Evolutionary conservation across 2,888 invertebrate species (phyloP), one percentile per base, ranked within the genome.

Genomic region (Platycheirus albimanus): DNA sequence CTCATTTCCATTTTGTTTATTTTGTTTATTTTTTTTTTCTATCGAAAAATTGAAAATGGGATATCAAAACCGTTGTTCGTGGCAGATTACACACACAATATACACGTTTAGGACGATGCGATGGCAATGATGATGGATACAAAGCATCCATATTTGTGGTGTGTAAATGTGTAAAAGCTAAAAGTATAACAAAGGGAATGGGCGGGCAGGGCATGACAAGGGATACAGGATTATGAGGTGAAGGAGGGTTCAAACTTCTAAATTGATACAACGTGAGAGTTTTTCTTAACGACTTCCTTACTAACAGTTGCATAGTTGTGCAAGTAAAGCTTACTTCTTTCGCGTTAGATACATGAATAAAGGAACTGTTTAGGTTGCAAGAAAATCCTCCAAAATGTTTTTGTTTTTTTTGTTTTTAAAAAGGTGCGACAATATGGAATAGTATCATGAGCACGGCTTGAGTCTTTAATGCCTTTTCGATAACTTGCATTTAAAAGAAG

Each of bases 261-360:
- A 83, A 83, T 77, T 83, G 77, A 72, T 77, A 71, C 77, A 83
- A 83, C 81, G 81, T 83, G 81, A 83, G 77, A 69, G 43, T 67
- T 83, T 83, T 81, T 69, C 43, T 43, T 49, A 64, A 67, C 51
- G 51, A 69, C 30, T 64, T 11, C 17, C 41, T 28, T 51, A 15
- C 41, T 30, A 15, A 66, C 15, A 58, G 49, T 49, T 77, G 33
- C 63, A 70, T 64, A 52, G 38, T 38, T 10, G 54, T 36, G 2
- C n/a, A 24, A 56, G 20, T 54, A 11, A 7, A 1, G n/a, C 8
- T n/a, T 19, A 36, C 20, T 19, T 54, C 54, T 54, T 13, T 33
- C 10, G 11, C 1, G 2, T 3, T 1, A n/a, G n/a, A n/a, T n/a
- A 11, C 36, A 36, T 3, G n/a, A 38, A 15, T 15, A 15, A 51